These are phyloP conservation scores for Ricordea florida DNA, from an alignment of 92 coral and sea anemone genomes.

Conservation along the genomic window DNA sequence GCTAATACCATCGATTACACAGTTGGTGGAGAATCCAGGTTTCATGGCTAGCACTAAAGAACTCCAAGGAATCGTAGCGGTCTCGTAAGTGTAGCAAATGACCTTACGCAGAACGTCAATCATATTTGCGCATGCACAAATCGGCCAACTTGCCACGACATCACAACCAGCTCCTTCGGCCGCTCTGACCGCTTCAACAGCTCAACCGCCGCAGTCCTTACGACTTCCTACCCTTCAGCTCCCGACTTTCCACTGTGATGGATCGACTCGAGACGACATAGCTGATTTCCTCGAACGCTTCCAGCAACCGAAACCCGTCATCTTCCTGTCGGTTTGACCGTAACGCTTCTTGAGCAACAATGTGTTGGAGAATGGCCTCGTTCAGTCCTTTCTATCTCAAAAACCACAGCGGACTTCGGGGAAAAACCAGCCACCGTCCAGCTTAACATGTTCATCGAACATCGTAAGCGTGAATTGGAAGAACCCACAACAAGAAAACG, in stretches of 20 bases:
- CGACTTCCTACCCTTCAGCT: slow-evolving; percentile 19
- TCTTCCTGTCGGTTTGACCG: too few relatives aligned
- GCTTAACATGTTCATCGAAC: too few relatives aligned
- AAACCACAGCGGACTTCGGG: slow-evolving; percentile 36
- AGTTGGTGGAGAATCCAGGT: too few relatives aligned
- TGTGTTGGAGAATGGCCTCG: too few relatives aligned
- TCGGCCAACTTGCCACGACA: too few relatives aligned
- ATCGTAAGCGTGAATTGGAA: slow-evolving; percentile 18
- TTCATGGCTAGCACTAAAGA: slow-evolving; percentile 12
- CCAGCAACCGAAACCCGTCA: too few relatives aligned
- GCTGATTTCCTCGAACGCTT: slow-evolving; percentile 49
- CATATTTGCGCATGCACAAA: neutral
- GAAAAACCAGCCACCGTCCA: slow-evolving; percentile 42
- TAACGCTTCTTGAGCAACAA: too few relatives aligned
- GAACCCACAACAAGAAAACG: slow-evolving; percentile 32
- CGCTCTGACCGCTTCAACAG: neutral
- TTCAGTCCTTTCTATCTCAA: slow-evolving; percentile 41
- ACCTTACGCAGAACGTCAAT: neutral
- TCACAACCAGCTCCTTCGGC: too few relatives aligned
- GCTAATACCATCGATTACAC: too few relatives aligned
- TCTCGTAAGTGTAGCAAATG: slow-evolving; percentile 5
- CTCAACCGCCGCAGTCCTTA: too few relatives aligned
- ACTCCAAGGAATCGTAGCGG: slow-evolving; percentile 37
- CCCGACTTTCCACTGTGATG: slow-evolving; percentile 14
- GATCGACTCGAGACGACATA: slow-evolving; percentile 5